These are phyloP conservation scores for Urocolius indicus DNA, from an alignment of 2,113 vertebrate genomes.

Conservation along the genomic window DNA sequence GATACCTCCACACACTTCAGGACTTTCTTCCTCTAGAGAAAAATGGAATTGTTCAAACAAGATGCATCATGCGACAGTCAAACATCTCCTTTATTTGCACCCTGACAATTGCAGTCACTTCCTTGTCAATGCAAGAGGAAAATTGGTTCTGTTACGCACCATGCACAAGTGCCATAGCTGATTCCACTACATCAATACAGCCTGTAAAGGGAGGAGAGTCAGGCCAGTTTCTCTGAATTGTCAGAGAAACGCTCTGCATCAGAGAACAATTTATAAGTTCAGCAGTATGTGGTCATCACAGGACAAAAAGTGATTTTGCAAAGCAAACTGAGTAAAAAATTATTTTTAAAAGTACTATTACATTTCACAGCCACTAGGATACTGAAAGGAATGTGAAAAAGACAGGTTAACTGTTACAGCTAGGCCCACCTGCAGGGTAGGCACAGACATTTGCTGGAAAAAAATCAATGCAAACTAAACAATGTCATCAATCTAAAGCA, in stretches of 20 bases:
- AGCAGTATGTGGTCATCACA: background rate
- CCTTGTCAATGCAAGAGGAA: fast-evolving
- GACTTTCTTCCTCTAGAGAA: background rate
- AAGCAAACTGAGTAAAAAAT: background rate
- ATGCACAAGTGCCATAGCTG: background rate
- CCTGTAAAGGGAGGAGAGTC: background rate
- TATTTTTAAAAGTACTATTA: background rate
- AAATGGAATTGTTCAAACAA: background rate
- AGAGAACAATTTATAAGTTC: background rate
- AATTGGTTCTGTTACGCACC: background rate
- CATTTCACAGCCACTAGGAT: background rate
- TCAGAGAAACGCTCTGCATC: background rate
- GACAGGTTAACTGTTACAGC: background rate
- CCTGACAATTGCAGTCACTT: background rate
- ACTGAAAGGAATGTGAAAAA: background rate
- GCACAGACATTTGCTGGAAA: background rate
- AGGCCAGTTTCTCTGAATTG: background rate
- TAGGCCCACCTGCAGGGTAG: fast-evolving
- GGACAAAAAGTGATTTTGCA: background rate
- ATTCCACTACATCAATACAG: background rate
- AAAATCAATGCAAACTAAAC: background rate
- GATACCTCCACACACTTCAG: background rate
- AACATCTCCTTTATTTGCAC: background rate
- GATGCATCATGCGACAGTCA: background rate
- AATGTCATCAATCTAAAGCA: background rate